Percentiles rank a stretch among this genome's conserved stretches.
Conservation (phyloP, 2,113 vertebrate genomes). For the Fregata magnificens region DNA sequence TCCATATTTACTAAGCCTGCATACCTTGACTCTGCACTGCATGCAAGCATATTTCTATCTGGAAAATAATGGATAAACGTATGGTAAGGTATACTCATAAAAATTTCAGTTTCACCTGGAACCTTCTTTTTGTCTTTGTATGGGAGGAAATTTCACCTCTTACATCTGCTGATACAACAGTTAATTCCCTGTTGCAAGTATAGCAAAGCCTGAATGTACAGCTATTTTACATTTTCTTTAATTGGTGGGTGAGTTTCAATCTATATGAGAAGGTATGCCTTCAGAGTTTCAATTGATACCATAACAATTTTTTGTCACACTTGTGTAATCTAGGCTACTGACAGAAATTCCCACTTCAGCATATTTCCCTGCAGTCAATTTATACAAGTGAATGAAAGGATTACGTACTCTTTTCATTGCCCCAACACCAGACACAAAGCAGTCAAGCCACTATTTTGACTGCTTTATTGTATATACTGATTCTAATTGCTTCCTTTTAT, state of each 20-base stretch:
- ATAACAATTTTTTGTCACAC: not conserved
- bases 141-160: not conserved
- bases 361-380: not conserved
- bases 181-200: not conserved
- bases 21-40: fast-evolving
- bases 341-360: not conserved
- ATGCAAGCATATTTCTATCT: not conserved
- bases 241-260: not conserved
- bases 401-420: not conserved
- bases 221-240: not conserved
- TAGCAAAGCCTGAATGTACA: not conserved
- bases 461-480: not conserved
- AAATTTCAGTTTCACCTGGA: not conserved
- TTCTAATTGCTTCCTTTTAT: not conserved
- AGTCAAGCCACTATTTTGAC: not conserved
- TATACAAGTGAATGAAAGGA: not conserved
- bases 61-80: not conserved
- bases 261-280: not conserved
- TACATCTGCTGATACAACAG: not conserved
- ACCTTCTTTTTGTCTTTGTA: not conserved
- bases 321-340: not conserved
- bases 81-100: not conserved
- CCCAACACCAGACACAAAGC: not conserved
- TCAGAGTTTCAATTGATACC: not conserved
- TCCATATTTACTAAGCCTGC: not conserved